Evolutionary conservation across 2,113 vertebrate species (phyloP), one percentile per base, ranked within the genome.

Genomic region (Actenoides lindsayi): DNA sequence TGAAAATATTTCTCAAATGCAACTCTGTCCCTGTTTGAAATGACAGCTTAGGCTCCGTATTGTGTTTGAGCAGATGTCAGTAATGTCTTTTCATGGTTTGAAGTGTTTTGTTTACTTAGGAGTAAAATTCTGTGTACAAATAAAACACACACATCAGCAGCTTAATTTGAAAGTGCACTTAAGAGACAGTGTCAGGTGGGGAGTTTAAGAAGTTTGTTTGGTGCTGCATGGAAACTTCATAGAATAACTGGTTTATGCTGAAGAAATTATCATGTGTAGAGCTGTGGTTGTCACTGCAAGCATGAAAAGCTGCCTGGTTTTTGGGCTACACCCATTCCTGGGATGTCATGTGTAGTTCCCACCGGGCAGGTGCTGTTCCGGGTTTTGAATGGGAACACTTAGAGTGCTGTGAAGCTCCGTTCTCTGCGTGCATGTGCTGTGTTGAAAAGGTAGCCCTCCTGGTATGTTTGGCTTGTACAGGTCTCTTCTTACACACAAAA

Each of bases 31-130:
- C 69, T 76, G 25, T 71, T 89, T 74, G 42, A 88, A 92, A 89
- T 83, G 56, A 33, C 46, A 75, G 18, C 8, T 83, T 91, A 57
- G 68, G 44, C 51, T 81, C 42, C 41, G 13, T 71, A 41, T 77
- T 39, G 0, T 63, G 16, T 83, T 78, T 88, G 71, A 67, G 46
- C 69, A 62, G 42, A 83, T 80, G n/a, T 85, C 51, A 78, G 54
- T 50, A 93, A 94, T 76, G 86, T 86, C 30, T 71, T 96, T 89
- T 91, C 63, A 92, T 80, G 77, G 67, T n/a, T 95, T 68, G 65
- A 54, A 79, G 50, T 82, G 44, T 79, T 87, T 84, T 95, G 60
- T 94, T 95, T 92, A 82, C 81, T 83, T 91, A 60, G 70, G 44
- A 74, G 53, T 80, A 54, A 91, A 92, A 87, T 77, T 67, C 62